phyloP scores from a whole-genome alignment of 2,113 vertebrate genomes.

The Pipa parva region DNA sequence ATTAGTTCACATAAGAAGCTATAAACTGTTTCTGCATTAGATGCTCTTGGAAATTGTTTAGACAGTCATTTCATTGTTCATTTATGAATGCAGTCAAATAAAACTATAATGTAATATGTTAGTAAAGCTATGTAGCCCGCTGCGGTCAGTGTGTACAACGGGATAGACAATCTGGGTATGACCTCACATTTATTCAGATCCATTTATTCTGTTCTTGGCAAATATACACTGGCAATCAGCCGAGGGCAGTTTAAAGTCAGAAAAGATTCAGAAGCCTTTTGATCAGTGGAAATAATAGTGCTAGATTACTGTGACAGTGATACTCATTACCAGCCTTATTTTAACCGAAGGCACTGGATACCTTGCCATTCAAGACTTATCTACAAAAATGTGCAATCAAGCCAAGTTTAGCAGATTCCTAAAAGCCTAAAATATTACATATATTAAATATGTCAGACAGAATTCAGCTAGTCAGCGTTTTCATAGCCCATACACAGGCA shows the following conservation, averaged over 20 bases:
- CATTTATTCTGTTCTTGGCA: constrained; percentile 20
- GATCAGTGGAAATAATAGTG: constrained; percentile 26
- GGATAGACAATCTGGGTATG: constrained; percentile 12
- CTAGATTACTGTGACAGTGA: constrained; percentile 20
- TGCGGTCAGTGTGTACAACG: constrained; percentile 1
- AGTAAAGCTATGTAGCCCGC: background rate
- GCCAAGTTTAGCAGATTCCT: too few species aligned
- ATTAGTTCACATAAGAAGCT: too few species aligned
- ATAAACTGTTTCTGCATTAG: too few species aligned
- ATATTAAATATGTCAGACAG: too few species aligned
- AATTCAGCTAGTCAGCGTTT: too few species aligned
- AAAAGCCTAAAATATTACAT: too few species aligned
- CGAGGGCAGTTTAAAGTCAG: constrained; percentile 29
- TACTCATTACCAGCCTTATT: constrained; percentile 4
- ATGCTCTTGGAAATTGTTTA: too few species aligned
- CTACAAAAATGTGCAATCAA: background rate
- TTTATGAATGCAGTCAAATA: background rate
- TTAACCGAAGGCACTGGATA: background rate
- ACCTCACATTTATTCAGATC: constrained; percentile 19
- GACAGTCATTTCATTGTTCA: background rate
- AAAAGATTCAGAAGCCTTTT: constrained; percentile 22
- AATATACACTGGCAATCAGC: constrained; percentile 25
- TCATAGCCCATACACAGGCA: too few species aligned
- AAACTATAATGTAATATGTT: background rate
- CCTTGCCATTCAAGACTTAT: background rate